Evolutionary conservation across 2,888 invertebrate species (phyloP).

Genomic region (Xestia c-nigrum): DNA sequence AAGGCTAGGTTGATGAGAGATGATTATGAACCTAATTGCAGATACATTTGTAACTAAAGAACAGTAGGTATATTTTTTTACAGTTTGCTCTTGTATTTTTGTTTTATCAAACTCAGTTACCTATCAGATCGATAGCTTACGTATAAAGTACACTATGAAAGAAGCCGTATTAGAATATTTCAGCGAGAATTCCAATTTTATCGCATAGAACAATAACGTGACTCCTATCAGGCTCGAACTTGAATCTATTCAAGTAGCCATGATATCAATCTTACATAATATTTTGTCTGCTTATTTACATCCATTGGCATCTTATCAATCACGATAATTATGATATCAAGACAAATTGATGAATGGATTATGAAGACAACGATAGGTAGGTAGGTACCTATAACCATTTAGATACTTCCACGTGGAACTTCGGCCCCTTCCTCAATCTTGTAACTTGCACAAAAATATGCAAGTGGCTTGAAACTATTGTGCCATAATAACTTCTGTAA

Average conservation of each 20-base stretch:
- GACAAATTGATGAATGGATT: conserved; percentile 22
- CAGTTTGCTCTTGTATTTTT: background rate
- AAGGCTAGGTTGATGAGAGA: no score
- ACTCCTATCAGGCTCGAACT: conserved; percentile 25
- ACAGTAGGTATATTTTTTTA: no score
- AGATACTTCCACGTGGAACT: background rate
- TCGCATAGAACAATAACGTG: conserved; percentile 10
- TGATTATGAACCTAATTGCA: background rate
- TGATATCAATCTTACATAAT: conserved; percentile 11
- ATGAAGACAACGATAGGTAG: background rate
- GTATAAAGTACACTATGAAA: no score
- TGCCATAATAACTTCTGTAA: no score
- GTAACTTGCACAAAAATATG: background rate
- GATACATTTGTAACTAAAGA: no score
- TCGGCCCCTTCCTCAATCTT: background rate
- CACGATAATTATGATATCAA: conserved; percentile 34
- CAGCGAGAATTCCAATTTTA: background rate
- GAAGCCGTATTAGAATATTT: background rate
- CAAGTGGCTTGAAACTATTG: no score
- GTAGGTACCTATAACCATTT: background rate
- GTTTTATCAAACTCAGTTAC: background rate
- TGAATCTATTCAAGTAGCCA: conserved; percentile 5
- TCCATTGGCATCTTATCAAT: conserved; percentile 28
- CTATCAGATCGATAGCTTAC: conserved; percentile 5
- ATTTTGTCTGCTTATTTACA: conserved; percentile 10